Percentiles rank a stretch among this genome's conserved stretches.
These are phyloP conservation scores for Mus pahari DNA, from an alignment of 2,113 vertebrate species.

Conservation along the genomic window DNA sequence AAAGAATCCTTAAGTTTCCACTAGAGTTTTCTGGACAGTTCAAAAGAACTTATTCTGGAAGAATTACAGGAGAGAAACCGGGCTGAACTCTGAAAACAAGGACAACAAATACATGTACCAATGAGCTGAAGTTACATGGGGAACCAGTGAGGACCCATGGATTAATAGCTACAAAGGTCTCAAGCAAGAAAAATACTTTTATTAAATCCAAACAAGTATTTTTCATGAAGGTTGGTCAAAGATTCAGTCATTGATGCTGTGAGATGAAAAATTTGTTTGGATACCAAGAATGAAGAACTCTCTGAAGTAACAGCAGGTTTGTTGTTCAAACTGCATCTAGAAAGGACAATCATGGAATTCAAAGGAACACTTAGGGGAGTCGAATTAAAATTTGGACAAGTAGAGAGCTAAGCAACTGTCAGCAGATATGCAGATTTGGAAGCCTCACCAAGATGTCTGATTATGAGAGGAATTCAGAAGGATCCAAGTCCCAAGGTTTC, in stretches of 20 bases:
- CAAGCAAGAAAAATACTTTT: not conserved
- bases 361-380: not conserved
- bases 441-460: not conserved
- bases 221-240: not conserved
- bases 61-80: no score
- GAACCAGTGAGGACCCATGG: not conserved
- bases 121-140: not conserved
- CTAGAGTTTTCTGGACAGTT: not conserved
- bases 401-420: no score
- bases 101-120: not conserved
- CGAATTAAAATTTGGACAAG: not conserved
- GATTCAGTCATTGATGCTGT: not conserved
- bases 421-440: no score
- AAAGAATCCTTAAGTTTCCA: no score
- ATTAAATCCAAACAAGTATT: not conserved
- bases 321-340: not conserved
- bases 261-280: not conserved
- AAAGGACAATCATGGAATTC: not conserved
- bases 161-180: not conserved
- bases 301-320: not conserved
- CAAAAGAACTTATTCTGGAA: not conserved
- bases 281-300: not conserved
- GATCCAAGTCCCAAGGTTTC: rapidly evolving
- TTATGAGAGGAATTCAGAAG: not conserved
- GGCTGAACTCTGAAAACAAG: not conserved